Evolutionary conservation across 2,113 vertebrate species (phyloP), one percentile per base, ranked within the genome.

Genomic region (Spheniscus mendiculus): DNA sequence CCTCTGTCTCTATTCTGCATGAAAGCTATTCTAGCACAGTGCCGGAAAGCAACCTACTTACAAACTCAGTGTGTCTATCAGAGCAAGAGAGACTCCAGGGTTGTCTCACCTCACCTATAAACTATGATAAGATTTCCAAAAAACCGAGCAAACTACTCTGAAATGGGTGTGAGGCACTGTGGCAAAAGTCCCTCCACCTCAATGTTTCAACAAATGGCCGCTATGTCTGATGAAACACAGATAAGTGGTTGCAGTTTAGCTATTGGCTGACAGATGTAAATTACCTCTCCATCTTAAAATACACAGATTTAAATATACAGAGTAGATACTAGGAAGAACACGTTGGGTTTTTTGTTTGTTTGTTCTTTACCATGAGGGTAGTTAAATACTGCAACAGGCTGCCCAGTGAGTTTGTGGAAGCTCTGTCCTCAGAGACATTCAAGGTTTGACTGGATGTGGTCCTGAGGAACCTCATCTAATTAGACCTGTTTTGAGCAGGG

Each of bases 291-390:
- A 47, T n/a, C 44, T 16, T 44, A 56, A 61, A 14, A 22, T 21
- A 19, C 0, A 21, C 6, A 63, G 29, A n/a, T 4, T 11, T 34
- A 32, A 89, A 50, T 1, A 18, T 0, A 20, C 11, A 30, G 40
- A 81, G 40, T 5, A 59, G 38, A 34, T 2, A 25, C 5, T 29
- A 82, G 34, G 20, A 34, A 34, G 53, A 47, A 5, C 0, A 1
- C 1, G 5, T 1, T 11, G 22, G 3, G 3, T 12, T 38, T 18
- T 30, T 29, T 26, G 14, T 1, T 61, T 66, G 15, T 11, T 61
- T n/a, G 34, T 34, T 11, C 55, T 36, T 47, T 40, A 53, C 27
- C 21, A 3, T 9, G 5, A 50, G 4, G 8, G 16, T 1, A 2
- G 15, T 36, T 63, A 50, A 84, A 90, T 5, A 5, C 18, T 36